phyloP scores from a whole-genome alignment of 2,888 invertebrate genomes.

The Cephus sareptanus region DNA sequence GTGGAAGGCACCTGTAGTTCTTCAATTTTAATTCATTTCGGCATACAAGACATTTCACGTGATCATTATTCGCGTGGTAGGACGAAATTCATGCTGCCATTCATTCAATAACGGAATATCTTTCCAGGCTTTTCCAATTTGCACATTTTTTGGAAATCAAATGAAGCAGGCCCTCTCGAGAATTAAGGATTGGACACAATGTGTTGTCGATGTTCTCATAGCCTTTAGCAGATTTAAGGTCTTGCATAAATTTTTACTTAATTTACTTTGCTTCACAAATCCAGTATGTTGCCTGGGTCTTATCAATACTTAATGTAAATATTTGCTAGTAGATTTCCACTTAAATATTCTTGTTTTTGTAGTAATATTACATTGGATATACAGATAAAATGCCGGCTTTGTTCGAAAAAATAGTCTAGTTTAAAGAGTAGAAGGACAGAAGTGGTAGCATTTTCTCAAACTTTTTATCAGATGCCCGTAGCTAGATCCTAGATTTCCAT shows the following conservation, averaged over 20 bases:
- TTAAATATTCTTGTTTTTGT: neutral
- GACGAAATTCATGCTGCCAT: neutral
- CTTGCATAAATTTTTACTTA: constrained; percentile 17
- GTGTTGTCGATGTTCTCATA: constrained; percentile 53
- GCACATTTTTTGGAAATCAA: constrained; percentile 50
- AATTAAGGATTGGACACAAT: constrained; percentile 49
- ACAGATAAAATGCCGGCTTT: neutral
- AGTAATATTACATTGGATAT: neutral
- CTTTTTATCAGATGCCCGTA: neutral
- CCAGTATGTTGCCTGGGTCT: neutral
- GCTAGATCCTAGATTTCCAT: neutral
- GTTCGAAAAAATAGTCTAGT: neutral
- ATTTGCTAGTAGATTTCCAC: neutral
- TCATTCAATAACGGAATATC: constrained; percentile 16
- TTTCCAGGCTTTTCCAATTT: constrained; percentile 59
- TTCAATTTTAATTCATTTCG: neutral
- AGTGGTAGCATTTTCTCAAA: neutral
- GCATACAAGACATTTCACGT: neutral
- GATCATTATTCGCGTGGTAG: neutral
- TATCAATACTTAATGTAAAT: neutral
- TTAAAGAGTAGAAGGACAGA: neutral
- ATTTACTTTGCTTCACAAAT: neutral
- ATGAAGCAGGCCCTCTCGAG: constrained; percentile 49
- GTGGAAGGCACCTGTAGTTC: neutral
- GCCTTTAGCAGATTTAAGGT: constrained; percentile 62